Evolutionary conservation across 2,797 vertebrate species (phyloP).

Genomic region (Peromyscus aztecus): DNA sequence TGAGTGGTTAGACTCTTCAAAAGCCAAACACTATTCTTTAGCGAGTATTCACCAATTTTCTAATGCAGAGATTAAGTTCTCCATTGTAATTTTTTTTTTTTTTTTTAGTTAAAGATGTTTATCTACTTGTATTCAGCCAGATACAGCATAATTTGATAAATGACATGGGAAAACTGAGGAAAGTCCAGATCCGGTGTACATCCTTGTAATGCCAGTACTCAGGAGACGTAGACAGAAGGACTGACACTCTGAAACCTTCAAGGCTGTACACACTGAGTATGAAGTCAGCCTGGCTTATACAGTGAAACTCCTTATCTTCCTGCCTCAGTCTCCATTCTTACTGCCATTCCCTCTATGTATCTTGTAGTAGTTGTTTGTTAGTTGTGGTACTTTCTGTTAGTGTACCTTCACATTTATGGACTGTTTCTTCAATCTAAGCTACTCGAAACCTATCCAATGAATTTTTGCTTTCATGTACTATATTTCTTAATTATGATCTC

Average conservation of each 20-base stretch:
- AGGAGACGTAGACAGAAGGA: background rate
- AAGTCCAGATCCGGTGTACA: background rate
- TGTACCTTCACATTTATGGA: background rate
- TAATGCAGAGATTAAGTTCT: background rate
- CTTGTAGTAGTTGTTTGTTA: background rate
- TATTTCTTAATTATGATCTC: background rate
- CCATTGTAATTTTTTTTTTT: background rate
- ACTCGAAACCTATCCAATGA: background rate
- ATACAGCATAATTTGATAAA: conserved; percentile 52
- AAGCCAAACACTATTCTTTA: background rate
- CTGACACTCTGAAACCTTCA: background rate
- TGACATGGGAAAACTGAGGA: conserved; percentile 41
- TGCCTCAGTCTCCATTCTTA: background rate
- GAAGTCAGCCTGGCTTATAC: background rate
- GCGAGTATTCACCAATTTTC: conserved; percentile 51
- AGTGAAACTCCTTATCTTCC: background rate
- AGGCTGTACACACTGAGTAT: background rate
- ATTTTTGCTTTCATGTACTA: background rate
- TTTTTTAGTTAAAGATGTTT: background rate
- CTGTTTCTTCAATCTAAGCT: background rate
- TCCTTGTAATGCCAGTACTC: background rate
- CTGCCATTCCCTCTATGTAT: background rate
- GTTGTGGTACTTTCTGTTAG: background rate
- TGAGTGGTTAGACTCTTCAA: conserved; percentile 27
- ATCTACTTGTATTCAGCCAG: conserved; percentile 33